These are phyloP conservation scores for Proisotoma minuta DNA, from an alignment of 2,888 invertebrate species.

Conservation along the genomic window DNA sequence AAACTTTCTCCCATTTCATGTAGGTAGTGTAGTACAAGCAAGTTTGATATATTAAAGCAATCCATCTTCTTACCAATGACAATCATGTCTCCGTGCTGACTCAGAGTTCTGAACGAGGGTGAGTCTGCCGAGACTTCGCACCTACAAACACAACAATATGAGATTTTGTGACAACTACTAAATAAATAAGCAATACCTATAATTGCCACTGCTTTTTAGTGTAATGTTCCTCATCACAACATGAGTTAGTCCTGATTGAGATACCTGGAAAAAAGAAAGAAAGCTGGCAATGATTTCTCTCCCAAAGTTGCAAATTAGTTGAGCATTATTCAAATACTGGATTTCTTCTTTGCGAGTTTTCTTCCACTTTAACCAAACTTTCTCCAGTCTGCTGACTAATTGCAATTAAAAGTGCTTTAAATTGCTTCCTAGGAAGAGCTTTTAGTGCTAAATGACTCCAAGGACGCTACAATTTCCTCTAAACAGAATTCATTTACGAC, in stretches of 20 bases:
- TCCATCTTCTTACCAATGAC: constrained; percentile 44
- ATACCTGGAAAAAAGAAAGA: constrained; percentile 23
- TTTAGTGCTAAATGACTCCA: no score
- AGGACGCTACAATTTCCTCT: no score
- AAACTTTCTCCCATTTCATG: not conserved
- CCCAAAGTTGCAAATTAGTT: no score
- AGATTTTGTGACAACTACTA: not conserved
- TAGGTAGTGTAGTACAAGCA: not conserved
- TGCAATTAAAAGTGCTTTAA: no score
- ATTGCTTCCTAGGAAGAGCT: no score
- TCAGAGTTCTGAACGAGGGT: constrained; percentile 42
- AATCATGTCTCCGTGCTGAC: constrained; percentile 37
- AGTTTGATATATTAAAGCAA: not conserved
- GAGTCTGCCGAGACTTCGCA: constrained; percentile 46
- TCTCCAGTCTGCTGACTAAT: no score
- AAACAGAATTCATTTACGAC: no score
- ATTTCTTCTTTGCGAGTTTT: no score
- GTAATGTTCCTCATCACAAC: constrained; percentile 41
- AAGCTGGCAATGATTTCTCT: no score
- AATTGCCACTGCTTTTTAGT: constrained; percentile 40
- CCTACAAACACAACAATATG: not conserved
- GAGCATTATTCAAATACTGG: no score
- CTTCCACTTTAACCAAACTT: no score
- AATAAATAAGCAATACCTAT: constrained; percentile 9
- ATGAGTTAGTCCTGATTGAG: constrained; percentile 35